These are phyloP conservation scores for Anguilla rostrata DNA, from an alignment of 2,113 vertebrate genomes.

Conservation along the genomic window DNA sequence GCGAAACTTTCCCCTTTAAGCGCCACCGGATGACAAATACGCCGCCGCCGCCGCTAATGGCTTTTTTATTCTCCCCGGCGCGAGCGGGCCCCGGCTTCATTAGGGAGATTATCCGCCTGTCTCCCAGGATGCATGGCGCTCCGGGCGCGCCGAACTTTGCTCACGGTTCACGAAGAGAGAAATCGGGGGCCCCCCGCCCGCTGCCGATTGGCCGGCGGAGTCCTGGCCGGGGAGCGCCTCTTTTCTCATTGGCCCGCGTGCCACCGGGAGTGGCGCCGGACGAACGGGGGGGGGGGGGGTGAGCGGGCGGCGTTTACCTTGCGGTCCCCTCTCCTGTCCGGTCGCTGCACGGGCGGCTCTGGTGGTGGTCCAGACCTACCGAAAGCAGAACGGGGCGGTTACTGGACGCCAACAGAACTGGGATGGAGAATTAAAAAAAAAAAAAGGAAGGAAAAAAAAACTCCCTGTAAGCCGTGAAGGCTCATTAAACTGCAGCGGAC, in stretches of 20 bases:
- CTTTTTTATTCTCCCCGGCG: slow-evolving; percentile 62
- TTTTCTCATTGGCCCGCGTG: not conserved
- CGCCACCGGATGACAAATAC: slow-evolving; percentile 67
- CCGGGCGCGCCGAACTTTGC: slow-evolving; percentile 6
- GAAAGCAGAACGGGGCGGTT: slow-evolving; percentile 17
- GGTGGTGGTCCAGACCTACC: slow-evolving; percentile 40
- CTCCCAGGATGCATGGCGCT: slow-evolving; percentile 57
- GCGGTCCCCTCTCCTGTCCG: not conserved
- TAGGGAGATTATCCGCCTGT: slow-evolving; percentile 64
- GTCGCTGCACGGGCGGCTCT: not conserved
- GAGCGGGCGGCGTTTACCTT: slow-evolving; percentile 30
- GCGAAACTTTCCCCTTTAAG: slow-evolving; percentile 59
- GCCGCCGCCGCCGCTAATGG: slow-evolving; percentile 58
- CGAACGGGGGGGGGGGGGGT: not conserved
- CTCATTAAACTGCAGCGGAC: not conserved
- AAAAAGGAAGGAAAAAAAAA: not conserved
- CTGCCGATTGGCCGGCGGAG: not conserved
- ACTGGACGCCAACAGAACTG: not conserved
- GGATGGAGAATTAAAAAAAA: not conserved
- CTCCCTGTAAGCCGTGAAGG: not conserved
- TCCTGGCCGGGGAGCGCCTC: not conserved
- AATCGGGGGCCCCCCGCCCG: not conserved
- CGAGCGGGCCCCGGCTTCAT: slow-evolving; percentile 62
- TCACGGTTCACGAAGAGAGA: slow-evolving; percentile 22
- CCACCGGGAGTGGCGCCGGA: not conserved